Evolutionary conservation across 2,888 invertebrate species (phyloP).

Genomic region (Eudemis profundana): DNA sequence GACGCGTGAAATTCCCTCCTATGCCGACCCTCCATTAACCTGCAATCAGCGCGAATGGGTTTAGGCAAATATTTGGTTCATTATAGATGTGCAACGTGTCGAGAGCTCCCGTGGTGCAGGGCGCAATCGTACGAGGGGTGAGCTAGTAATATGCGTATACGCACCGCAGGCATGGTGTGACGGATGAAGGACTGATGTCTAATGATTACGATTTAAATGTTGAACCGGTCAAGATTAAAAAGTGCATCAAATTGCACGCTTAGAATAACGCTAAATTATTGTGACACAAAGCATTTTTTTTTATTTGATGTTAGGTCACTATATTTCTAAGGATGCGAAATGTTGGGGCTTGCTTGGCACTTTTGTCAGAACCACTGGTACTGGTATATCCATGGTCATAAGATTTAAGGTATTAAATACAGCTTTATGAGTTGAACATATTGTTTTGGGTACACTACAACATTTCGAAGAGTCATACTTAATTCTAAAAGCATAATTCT

Average conservation of each 20-base stretch:
- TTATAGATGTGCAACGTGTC: slow-evolving; percentile 34
- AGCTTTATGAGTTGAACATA: too few relatives aligned
- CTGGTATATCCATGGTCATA: too few relatives aligned
- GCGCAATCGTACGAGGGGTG: slow-evolving; percentile 10
- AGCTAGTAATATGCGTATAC: neutral
- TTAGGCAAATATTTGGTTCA: slow-evolving; percentile 31
- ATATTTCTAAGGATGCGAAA: too few relatives aligned
- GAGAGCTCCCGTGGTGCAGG: slow-evolving; percentile 9
- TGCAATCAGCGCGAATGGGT: slow-evolving; percentile 31
- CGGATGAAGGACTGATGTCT: slow-evolving; percentile 34
- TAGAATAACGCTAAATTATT: too few relatives aligned
- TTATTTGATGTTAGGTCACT: too few relatives aligned
- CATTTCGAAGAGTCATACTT: too few relatives aligned
- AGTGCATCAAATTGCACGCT: neutral
- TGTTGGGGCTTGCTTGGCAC: too few relatives aligned
- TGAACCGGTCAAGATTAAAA: neutral
- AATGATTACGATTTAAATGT: neutral
- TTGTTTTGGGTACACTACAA: too few relatives aligned
- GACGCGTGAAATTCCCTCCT: slow-evolving; percentile 23
- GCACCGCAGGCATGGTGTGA: slow-evolving; percentile 26
- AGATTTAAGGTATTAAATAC: too few relatives aligned
- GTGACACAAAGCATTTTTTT: too few relatives aligned
- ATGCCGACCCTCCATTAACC: slow-evolving; percentile 32
- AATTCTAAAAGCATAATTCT: too few relatives aligned
- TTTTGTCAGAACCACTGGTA: too few relatives aligned